phyloP scores from a whole-genome alignment of 2,113 vertebrate species.

The Vidua chalybeata region DNA sequence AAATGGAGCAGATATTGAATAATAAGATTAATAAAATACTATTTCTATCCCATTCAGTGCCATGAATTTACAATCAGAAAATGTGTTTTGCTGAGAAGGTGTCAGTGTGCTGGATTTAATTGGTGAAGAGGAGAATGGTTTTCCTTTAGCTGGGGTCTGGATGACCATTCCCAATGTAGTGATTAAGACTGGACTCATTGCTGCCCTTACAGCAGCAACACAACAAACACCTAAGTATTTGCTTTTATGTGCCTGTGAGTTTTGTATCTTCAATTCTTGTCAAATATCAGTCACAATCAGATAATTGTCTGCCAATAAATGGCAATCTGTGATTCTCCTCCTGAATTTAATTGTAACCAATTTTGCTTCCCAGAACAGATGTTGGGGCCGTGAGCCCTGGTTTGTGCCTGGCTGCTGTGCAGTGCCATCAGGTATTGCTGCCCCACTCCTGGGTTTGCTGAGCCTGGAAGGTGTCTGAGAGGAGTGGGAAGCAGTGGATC shows the following conservation, averaged over 20 bases:
- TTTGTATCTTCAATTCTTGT: background rate
- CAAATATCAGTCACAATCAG: background rate
- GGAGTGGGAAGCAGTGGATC: background rate
- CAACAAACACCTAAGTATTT: background rate
- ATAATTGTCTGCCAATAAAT: background rate
- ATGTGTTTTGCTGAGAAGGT: background rate
- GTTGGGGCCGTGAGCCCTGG: background rate
- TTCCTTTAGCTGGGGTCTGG: background rate
- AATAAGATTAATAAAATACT: background rate
- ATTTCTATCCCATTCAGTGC: background rate
- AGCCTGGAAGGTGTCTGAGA: background rate
- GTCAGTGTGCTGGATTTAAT: background rate
- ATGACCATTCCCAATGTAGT: background rate
- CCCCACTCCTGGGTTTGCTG: background rate
- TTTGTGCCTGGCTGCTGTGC: background rate
- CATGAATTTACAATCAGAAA: background rate
- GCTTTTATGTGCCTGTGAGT: background rate
- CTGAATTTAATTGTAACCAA: background rate
- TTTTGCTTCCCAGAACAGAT: background rate
- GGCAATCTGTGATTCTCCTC: background rate
- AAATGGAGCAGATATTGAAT: background rate
- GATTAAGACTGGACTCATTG: background rate
- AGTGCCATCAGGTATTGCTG: background rate
- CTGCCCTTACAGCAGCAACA: background rate
- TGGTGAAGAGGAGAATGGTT: background rate